Evolutionary conservation across 2,113 vertebrate species (phyloP).

Genomic region (Ageneiosus marmoratus): DNA sequence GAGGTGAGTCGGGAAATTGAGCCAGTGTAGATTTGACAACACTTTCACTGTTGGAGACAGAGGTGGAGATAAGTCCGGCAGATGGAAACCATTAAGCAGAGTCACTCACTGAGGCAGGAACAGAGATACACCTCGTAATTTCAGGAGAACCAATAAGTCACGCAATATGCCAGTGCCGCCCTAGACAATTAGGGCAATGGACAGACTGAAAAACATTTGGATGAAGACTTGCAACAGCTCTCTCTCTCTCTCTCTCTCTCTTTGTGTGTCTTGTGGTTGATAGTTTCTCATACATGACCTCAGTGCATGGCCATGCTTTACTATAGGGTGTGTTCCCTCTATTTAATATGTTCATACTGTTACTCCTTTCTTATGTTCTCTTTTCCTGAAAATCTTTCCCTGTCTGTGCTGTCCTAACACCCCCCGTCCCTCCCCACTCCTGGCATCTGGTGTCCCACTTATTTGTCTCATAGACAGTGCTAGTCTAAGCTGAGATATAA

Average conservation of each 20-base stretch:
- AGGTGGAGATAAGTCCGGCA: neutral
- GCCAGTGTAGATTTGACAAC: neutral
- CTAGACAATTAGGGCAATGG: neutral
- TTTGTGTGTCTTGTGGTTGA: neutral
- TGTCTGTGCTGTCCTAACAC: conserved; percentile 5
- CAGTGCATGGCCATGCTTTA: conserved; percentile 28
- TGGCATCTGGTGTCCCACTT: no score
- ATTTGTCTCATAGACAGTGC: conserved; percentile 45
- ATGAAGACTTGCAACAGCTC: neutral
- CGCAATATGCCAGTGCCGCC: neutral
- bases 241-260: conserved; percentile 18
- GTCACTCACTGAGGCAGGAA: neutral
- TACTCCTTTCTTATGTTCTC: neutral
- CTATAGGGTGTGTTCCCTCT: conserved; percentile 5
- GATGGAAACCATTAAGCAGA: neutral
- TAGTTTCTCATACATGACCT: conserved; percentile 41
- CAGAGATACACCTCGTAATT: neutral
- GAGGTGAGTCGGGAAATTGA: neutral
- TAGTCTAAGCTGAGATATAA: conserved; percentile 66
- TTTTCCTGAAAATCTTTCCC: neutral
- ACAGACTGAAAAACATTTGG: neutral
- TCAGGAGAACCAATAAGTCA: neutral
- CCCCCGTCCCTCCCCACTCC: neutral
- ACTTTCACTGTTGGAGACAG: neutral
- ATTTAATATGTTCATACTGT: conserved; percentile 3